Percentiles rank a stretch among this genome's conserved stretches.
These are phyloP conservation scores for Tillus elongatus DNA, from an alignment of 2,888 invertebrate species.

Conservation along the genomic window DNA sequence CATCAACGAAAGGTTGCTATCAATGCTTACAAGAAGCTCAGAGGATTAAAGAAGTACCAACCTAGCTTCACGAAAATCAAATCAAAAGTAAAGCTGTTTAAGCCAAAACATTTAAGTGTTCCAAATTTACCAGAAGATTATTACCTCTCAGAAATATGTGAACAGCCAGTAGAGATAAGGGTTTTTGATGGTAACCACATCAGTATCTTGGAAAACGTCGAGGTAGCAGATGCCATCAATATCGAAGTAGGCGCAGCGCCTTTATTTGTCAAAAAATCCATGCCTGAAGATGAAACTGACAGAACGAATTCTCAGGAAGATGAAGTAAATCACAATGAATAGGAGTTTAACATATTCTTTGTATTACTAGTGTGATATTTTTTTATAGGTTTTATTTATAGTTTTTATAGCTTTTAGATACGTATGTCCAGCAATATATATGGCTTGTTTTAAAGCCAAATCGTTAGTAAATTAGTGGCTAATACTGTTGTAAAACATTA, in stretches of 20 bases:
- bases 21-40: constrained; percentile 28
- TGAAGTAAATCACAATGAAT: not conserved
- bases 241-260: constrained; percentile 17
- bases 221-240: constrained; percentile 54
- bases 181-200: constrained; percentile 65
- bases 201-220: constrained; percentile 57
- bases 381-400: no score
- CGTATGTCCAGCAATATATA: no score
- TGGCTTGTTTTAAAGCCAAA: no score
- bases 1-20: constrained; percentile 40
- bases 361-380: no score
- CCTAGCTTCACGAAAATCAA: constrained; percentile 23
- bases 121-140: constrained; percentile 50
- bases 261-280: not conserved
- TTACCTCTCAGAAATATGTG: constrained; percentile 51
- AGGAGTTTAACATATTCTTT: no score
- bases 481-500: no score
- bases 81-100: constrained; percentile 23
- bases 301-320: not conserved
- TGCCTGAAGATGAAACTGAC: not conserved
- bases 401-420: no score
- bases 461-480: no score
- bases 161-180: constrained; percentile 49
- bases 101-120: constrained; percentile 20
- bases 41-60: constrained; percentile 19